Base-by-base conservation (phyloP, 2,888 invertebrate species). In the Harpalus rufipes region DNA sequence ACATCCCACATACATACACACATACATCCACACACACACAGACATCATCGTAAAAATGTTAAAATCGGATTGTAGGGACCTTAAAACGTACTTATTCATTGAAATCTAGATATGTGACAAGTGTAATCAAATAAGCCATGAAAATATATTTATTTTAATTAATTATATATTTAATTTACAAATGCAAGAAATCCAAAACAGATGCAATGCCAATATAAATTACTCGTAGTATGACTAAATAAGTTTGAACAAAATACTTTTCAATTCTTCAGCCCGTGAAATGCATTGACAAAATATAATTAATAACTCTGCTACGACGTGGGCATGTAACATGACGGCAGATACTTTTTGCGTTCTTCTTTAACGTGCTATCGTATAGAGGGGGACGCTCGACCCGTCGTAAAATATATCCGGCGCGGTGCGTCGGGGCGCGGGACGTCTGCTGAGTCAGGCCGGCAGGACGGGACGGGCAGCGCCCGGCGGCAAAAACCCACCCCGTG, bases 331-430 rank as follows among this genome's bases (percentile, higher is more conserved):
- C 80, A 80, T 18, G 80, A 80, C 59, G 59, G 44, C 41, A 80
- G 80, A 61, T 61, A 80, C 80, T 80, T 80, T 80, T 80, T 80
- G 25, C 80, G 61, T 80, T 79, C 79, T 79, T 79, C 79, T 79
- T 79, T 79, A 79, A 59, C 61, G 80, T 80, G 80, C 25, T 80
- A 80, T 80, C 80, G 61, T 63, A 80, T 79, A 79, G 61, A 39
- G 61, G 58, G 61, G 80, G 80, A 59, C 18, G 56, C 58, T 78
- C 39, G 78, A 7, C 59, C 76, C 59, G 61, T 80, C 80, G 80
- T 80, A 80, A 80, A 78, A 80, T 80, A 80, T 80, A 80, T 80
- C 80, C 80, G 61, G 39, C 79, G 56, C 32, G 32, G 78, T 21
- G 18, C 25, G 14, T 25, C 32, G 41, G 41, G 79, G n/a, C 56